Evolutionary conservation across 2,113 vertebrate genomes (phyloP).

Genomic region (Amazona guildingii): DNA sequence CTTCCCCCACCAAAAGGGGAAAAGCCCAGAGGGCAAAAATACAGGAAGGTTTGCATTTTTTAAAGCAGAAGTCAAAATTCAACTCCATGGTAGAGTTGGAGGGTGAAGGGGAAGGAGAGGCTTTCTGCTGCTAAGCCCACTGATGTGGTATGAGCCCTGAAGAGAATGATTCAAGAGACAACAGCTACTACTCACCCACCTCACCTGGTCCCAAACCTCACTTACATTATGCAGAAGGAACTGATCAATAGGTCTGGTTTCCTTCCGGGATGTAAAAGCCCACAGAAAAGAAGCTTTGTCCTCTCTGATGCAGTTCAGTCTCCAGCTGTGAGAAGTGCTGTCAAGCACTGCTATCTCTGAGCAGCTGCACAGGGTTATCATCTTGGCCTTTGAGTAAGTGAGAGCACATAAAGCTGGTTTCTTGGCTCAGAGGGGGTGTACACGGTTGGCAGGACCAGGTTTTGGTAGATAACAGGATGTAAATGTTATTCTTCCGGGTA

Average conservation of each 20-base stretch:
- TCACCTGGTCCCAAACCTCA: not conserved
- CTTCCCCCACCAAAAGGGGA: not conserved
- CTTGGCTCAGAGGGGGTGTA: not conserved
- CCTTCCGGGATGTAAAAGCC: not conserved
- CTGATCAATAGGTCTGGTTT: not conserved
- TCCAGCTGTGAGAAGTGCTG: not conserved
- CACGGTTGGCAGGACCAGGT: not conserved
- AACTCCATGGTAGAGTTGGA: not conserved
- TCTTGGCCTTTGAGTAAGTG: not conserved
- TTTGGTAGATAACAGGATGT: not conserved
- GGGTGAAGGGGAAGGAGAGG: not conserved
- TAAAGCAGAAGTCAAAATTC: not conserved
- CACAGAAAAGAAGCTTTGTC: not conserved
- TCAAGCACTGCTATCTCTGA: not conserved
- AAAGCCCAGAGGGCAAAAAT: not conserved
- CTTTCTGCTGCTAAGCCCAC: not conserved
- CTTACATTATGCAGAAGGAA: not conserved
- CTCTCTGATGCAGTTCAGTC: not conserved
- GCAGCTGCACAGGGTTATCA: fast-evolving
- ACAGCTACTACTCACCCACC: not conserved
- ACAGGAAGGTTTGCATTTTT: not conserved
- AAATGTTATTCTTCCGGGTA: not conserved
- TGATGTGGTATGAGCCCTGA: not conserved
- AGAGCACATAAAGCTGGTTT: not conserved
- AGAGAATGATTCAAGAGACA: not conserved